A percentile compares a stretch with the other conserved stretches of the same genome.
These are phyloP conservation scores for Zaprionus obscuricornis DNA, from an alignment of 2,888 invertebrate species.

Conservation along the genomic window DNA sequence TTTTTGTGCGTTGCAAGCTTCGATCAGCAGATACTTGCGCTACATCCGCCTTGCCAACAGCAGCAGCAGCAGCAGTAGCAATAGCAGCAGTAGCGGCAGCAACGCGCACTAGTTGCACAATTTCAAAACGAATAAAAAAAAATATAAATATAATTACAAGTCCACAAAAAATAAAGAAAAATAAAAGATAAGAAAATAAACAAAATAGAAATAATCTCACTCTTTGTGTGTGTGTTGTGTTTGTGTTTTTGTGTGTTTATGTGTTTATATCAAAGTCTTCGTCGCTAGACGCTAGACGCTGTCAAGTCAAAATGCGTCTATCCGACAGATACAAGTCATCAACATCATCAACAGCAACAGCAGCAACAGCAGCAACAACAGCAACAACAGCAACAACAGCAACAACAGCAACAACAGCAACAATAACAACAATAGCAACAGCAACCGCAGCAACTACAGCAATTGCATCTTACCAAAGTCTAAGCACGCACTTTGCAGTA, in stretches of 20 bases:
- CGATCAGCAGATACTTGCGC: conserved; percentile 61
- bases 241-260: conserved; percentile 14
- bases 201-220: conserved; percentile 28
- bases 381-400: conserved; percentile 18
- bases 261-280: conserved; percentile 20
- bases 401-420: conserved; percentile 52
- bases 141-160: no score
- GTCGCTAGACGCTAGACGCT: conserved; percentile 54
- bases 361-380: conserved; percentile 10
- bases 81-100: neutral
- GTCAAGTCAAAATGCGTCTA: conserved; percentile 66
- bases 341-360: conserved; percentile 36
- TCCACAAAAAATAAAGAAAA: conserved; percentile 11
- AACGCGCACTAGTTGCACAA: conserved; percentile 55
- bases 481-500: conserved; percentile 68
- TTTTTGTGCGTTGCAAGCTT: conserved; percentile 68
- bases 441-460: conserved; percentile 20
- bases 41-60: conserved; percentile 58
- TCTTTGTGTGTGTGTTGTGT: no score
- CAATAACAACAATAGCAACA: conserved; percentile 17
- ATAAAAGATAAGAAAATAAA: conserved; percentile 29
- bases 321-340: conserved; percentile 64
- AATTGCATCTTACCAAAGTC: conserved; percentile 69
- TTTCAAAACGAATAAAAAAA: conserved; percentile 11
- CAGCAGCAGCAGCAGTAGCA: conserved; percentile 6